Evolutionary conservation across 1,140 invertebrate genomes (phyloP), one percentile per base, ranked within the genome.

Genomic region (Oncopodura yosiiana): DNA sequence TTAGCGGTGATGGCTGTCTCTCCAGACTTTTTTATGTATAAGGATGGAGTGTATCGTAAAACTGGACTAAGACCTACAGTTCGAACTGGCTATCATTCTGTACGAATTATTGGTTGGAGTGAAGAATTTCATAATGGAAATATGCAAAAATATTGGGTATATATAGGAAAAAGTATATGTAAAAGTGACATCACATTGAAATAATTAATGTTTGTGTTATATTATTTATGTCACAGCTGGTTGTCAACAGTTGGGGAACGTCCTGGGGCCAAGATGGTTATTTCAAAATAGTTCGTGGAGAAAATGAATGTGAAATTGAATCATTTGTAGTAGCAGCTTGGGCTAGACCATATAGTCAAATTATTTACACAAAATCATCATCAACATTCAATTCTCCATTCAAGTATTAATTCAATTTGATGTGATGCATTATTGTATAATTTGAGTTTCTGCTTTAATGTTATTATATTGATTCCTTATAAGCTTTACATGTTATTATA

Each of bases 1-100:
- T 4, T 70, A 90, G 92, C 91, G 18, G 87, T 86, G 3, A 88
- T 94, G 78, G 78, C 75, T 48, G 86, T 95, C 1, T 81, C 87
- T 64, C 82, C 84, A 56, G 91, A 95, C 67, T 91, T 96, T 72
- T 96, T 91, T 73, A 76, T 83, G 49, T 96, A 96, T 69, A 75
- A 75, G 48, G 73, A 76, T 18, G 92, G 92, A 5, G 74, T 96
- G 30, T 96, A 94, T 70, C 74, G 73, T 5, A 80, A 82, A 57
- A 78, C 81, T 1, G 70, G 71, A 3, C 67, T 77, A 36, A 44
- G 63, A 14, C 53, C 64, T 21, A 62, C 64, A 19, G 67, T 78
- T 38, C 68, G 75, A 38, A 77, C 74, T 6, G 87, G 84, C 1
- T 87, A 84, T 66, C 92, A 95, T 70, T 92, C 90, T 18, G 87